Conservation (phyloP, 2,888 invertebrate genomes). For the Drosophila histrio region DNA sequence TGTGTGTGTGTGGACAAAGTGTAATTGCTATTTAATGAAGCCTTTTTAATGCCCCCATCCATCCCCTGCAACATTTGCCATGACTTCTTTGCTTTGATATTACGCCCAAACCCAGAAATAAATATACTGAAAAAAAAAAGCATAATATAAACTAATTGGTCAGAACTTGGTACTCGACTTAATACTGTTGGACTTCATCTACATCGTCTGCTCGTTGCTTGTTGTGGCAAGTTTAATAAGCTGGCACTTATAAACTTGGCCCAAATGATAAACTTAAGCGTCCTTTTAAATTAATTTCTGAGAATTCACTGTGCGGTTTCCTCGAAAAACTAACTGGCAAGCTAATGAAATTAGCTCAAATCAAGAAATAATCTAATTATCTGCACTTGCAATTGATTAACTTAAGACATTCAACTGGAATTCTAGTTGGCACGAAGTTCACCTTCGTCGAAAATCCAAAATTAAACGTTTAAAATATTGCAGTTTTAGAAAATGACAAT, state of each 20-base stretch:
- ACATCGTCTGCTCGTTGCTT: neutral
- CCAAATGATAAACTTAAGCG: constrained; percentile 4
- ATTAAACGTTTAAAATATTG: too few relatives aligned
- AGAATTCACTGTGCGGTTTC: neutral
- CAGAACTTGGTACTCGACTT: constrained; percentile 38
- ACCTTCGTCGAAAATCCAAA: too few relatives aligned
- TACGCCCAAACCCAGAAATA: neutral
- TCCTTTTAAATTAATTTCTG: constrained; percentile 1
- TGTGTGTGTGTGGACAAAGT: constrained; percentile 20
- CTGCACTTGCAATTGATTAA: neutral
- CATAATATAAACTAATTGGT: constrained; percentile 67
- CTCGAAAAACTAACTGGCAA: neutral
- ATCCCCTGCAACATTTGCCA: neutral
- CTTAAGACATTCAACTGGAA: neutral
- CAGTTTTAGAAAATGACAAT: too few relatives aligned
- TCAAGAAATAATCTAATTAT: neutral
- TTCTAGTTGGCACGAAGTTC: too few relatives aligned
- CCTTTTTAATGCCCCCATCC: constrained; percentile 24
- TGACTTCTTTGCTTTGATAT: neutral
- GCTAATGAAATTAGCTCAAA: neutral
- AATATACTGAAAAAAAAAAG: constrained; percentile 22
- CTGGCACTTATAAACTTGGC: constrained; percentile 8
- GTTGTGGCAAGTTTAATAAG: neutral
- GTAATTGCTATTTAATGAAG: constrained; percentile 66
- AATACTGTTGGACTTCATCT: neutral